A percentile compares a stretch with the other conserved stretches of the same genome.
These are phyloP conservation scores for Stichopus chloronotus DNA, from an alignment of 35 echinoderm and acorn worm species.

Conservation along the genomic window DNA sequence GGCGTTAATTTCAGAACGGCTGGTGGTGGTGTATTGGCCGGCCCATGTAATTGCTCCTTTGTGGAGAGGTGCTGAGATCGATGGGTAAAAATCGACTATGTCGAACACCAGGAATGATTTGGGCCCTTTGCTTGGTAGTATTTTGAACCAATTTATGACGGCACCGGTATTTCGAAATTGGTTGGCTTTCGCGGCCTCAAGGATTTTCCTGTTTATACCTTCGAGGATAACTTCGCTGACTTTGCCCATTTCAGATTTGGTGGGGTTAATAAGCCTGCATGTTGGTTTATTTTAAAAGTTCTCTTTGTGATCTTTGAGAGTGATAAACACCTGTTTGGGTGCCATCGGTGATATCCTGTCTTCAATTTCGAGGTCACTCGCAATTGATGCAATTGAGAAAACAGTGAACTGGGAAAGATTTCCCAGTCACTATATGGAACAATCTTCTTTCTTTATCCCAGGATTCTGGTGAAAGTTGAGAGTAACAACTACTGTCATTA, in stretches of 20 bases:
- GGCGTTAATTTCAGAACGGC: neutral
- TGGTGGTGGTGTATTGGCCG: neutral
- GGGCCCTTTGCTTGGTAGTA: neutral
- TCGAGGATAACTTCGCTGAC: constrained; percentile 49
- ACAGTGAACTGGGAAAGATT: too few relatives aligned
- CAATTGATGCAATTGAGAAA: neutral
- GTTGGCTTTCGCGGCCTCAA: neutral
- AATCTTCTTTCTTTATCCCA: neutral
- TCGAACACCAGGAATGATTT: constrained; percentile 24
- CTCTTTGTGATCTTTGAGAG: constrained; percentile 47
- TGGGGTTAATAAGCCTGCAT: constrained; percentile 25
- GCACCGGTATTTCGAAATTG: constrained; percentile 14
- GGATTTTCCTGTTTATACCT: neutral
- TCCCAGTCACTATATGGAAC: neutral
- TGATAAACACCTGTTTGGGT: constrained; percentile 26
- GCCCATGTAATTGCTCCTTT: neutral
- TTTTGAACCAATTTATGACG: constrained; percentile 41
- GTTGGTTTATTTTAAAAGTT: constrained; percentile 31
- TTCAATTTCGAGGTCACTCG: neutral
- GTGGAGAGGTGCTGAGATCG: constrained; percentile 25
- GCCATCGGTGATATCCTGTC: neutral
- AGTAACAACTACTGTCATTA: neutral
- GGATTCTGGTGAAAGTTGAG: neutral
- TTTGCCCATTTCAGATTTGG: constrained; percentile 26
- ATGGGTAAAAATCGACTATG: constrained; percentile 38